Base-by-base conservation (phyloP, 2,113 vertebrate genomes). In the Xiphias gladius region DNA sequence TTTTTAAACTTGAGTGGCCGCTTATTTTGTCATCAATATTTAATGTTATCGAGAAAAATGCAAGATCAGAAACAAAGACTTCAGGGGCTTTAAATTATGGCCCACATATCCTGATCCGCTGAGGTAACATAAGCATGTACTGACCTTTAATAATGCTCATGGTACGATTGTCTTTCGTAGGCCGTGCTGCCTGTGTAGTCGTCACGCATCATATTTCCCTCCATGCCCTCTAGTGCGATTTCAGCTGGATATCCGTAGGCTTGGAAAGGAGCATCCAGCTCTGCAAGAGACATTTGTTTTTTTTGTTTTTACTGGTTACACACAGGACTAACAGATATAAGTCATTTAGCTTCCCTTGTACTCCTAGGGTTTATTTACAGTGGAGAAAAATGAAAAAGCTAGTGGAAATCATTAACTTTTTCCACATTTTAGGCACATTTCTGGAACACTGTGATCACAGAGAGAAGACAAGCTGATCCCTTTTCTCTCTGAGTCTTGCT, bases 111-210 rank as follows among this genome's bases (percentile, higher is more conserved):
- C n/a, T 22, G n/a, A 74, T 22, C 11, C 24, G 3, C 30, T 65
- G 30, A 39, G 13, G 43, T 46, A 50, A 46, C 17, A 7, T 68
- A 26, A 59, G 24, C 19, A 12, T 8, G 1, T 16, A 64, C 87
- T 73, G 24, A 94, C 93, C 92, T 85, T 92, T 94, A 95, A 74
- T 83, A 94, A 28, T 2, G 87, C 0, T 94, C 91, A 9, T 0
- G 0, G 66, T 71, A 93, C 0, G 13, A n/a, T 76, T 61, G 80
- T 26, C 89, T 58, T 0, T 94, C 92, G 9, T 85, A 94, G 68
- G 1, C 0, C 46, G 91, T 65, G 82, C 39, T 41, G 30, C 1
- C 1, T 2, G 0, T 0, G 67, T 67, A 94, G 0, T 95, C 94
- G 0, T 95, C 95, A 1, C 1, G n/a, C 82, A 94, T 89, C 28